A percentile compares a stretch with the other conserved stretches of the same genome.
phyloP scores from a whole-genome alignment of 2,888 invertebrate species.

The Phengaris alcon region DNA sequence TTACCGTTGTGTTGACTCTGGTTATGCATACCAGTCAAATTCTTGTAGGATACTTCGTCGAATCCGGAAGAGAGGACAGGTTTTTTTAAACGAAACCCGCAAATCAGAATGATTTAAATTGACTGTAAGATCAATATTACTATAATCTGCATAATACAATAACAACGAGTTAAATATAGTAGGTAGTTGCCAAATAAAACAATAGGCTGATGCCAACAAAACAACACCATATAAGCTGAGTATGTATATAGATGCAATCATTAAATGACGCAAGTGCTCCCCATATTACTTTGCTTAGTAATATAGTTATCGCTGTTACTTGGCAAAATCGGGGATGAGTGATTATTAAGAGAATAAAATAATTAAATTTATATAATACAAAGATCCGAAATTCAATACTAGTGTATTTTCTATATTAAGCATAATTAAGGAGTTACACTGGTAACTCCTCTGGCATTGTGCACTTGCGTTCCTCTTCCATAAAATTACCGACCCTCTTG shows the following conservation, averaged over 20 bases:
- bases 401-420: too few species aligned
- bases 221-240: constrained; percentile 12
- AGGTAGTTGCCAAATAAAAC: background rate
- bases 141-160: background rate
- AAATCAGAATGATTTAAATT: background rate
- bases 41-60: background rate
- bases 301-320: background rate
- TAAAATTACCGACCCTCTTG: too few species aligned
- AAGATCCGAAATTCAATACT: too few species aligned
- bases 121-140: background rate
- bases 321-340: too few species aligned
- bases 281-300: background rate
- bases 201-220: background rate
- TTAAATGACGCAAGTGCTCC: constrained; percentile 7
- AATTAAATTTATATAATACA: too few species aligned
- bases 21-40: constrained; percentile 39
- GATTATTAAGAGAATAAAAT: too few species aligned
- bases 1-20: constrained; percentile 55
- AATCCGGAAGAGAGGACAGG: constrained; percentile 8
- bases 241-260: constrained; percentile 1
- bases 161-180: background rate
- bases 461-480: too few species aligned
- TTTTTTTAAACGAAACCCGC: background rate
- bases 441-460: too few species aligned
- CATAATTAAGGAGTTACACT: too few species aligned